Conservation (phyloP, 1,140 invertebrate genomes). For the Bombyx mori region DNA sequence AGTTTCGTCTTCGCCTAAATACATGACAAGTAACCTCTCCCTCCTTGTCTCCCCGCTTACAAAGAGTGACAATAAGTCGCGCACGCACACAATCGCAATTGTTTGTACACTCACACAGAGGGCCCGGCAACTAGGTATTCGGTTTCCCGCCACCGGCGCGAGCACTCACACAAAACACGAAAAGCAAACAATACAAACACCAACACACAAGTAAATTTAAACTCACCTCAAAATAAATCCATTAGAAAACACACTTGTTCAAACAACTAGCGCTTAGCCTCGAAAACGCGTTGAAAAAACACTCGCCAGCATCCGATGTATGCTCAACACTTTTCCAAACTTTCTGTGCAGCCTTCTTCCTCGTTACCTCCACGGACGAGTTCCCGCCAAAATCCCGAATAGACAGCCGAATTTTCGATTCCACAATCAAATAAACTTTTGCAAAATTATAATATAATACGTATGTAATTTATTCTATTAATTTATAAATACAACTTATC, state of each 20-base stretch:
- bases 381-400: constrained; percentile 43
- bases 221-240: constrained; percentile 72
- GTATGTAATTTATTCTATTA: neutral
- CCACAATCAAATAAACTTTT: too few species aligned
- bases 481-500: constrained; percentile 5
- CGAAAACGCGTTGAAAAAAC: constrained; percentile 71
- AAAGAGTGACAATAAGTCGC: constrained; percentile 65
- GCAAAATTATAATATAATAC: constrained; percentile 9
- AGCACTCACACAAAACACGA: constrained; percentile 67
- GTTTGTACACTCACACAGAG: constrained; percentile 58
- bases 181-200: constrained; percentile 69
- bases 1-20: constrained; percentile 65
- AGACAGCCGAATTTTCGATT: too few species aligned
- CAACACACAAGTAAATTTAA: constrained; percentile 70
- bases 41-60: constrained; percentile 55
- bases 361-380: constrained; percentile 27
- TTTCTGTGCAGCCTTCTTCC: constrained; percentile 52
- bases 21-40: constrained; percentile 64
- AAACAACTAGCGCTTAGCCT: constrained; percentile 70
- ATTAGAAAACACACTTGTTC: constrained; percentile 72
- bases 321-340: constrained; percentile 67
- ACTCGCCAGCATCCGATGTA: constrained; percentile 57
- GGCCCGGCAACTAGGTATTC: constrained; percentile 59
- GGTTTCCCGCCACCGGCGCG: constrained; percentile 67
- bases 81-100: constrained; percentile 39